A percentile compares a stretch with the other conserved stretches of the same genome.
These are phyloP conservation scores for Aspidiotus rigidus DNA, from an alignment of 2,888 invertebrate genomes.

Conservation along the genomic window DNA sequence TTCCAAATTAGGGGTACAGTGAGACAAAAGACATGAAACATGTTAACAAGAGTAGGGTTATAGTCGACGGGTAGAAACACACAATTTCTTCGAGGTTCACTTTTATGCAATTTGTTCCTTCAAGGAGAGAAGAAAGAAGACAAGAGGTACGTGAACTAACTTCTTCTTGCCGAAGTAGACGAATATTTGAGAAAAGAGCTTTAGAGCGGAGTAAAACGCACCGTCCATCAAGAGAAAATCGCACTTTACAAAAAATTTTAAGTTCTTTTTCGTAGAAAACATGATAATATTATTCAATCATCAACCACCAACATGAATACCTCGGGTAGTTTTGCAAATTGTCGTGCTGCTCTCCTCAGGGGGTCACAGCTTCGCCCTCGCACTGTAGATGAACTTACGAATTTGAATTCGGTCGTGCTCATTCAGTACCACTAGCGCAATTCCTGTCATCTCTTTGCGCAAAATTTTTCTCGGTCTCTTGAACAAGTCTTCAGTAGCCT, in stretches of 20 bases:
- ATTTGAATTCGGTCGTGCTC: not conserved
- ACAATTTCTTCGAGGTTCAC: too few relatives aligned
- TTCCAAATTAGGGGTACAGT: too few relatives aligned
- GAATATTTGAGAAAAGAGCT: too few relatives aligned
- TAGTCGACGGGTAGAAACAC: too few relatives aligned
- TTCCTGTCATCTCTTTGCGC: not conserved
- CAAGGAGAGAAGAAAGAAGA: too few relatives aligned
- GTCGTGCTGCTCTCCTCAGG: not conserved
- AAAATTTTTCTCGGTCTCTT: not conserved
- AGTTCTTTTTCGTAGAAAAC: not conserved
- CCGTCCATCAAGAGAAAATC: too few relatives aligned
- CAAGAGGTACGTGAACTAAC: too few relatives aligned
- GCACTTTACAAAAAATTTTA: not conserved
- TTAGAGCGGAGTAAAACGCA: too few relatives aligned
- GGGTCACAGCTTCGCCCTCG: not conserved
- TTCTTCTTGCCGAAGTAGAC: too few relatives aligned
- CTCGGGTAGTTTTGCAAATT: not conserved
- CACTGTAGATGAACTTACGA: not conserved
- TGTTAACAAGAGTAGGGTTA: too few relatives aligned
- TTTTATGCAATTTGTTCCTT: too few relatives aligned
- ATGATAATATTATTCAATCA: not conserved
- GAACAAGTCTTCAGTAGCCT: not conserved
- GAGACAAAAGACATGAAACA: too few relatives aligned
- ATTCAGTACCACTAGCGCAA: not conserved
- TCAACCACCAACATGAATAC: not conserved